Base-by-base conservation (phyloP, 2,797 vertebrate genomes). In the Sebastiscus albofasciatus region DNA sequence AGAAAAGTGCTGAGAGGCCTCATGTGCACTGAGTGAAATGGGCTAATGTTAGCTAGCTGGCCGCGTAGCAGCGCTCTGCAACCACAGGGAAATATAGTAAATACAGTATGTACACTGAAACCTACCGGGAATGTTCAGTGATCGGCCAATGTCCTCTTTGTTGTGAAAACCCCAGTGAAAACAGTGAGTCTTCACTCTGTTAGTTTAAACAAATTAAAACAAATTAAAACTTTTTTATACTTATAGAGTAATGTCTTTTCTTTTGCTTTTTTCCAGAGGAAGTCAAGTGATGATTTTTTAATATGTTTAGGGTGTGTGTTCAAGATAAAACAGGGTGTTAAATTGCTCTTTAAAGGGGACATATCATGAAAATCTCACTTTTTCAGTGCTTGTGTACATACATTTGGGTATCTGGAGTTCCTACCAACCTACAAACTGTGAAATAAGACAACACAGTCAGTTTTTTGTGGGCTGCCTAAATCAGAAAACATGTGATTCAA, bases 1-100 rank as follows among this genome's bases (percentile, higher is more conserved):
- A 49, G 61, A 62, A 67, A 33, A 22, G 65, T 49, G 65, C 27
- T 16, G 73, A 67, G 71, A 64, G 70, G 65, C 58, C 52, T 34
- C 26, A 0, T 18, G 24, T 16, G 8, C n/a, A 5, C 20, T 16
- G 13, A 24, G 18, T 34, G 6, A 56, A 26, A 42, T 8, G 62
- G 36, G 26, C 33, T 33, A 77, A 67, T 2, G 33, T 34, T 55
- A 56, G 74, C 55, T 20, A 9, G 67, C 67, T 18, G 27, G 64
- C 59, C 29, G 39, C 2, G 14, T 26, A 42, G 54, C 64, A 34
- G 36, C 24, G 2, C 9, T 33, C 31, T 36, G 70, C 52, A 9
- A 75, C 27, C 61, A 29, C 72, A n/a, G 46, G 24, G 12, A 64
- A 54, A 70, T 8, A 29, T 8, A 31, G 73, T 20, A 27, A 65